Conservation (phyloP, 2,113 vertebrate species). For the Tyto alba region DNA sequence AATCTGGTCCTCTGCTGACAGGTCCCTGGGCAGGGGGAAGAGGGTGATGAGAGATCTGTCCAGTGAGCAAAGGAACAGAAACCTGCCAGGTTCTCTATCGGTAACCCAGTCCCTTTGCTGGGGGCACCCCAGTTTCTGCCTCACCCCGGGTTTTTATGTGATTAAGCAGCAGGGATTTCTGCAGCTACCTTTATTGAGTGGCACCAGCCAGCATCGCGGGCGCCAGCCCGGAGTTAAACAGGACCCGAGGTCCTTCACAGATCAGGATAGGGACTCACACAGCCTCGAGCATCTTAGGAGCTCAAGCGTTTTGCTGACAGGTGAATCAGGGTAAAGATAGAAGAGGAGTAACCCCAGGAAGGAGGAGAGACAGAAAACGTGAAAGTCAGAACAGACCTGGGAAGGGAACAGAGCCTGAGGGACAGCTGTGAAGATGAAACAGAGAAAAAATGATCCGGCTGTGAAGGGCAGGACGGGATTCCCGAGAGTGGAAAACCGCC, state of each 20-base stretch:
- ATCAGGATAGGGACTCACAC: not conserved
- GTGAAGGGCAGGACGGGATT: not conserved
- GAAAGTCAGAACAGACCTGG: not conserved
- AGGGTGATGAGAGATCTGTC: not conserved
- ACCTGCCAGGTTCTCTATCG: rapidly evolving
- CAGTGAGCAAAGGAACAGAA: rapidly evolving
- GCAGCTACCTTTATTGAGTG: not conserved
- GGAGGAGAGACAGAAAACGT: not conserved
- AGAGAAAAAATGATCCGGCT: not conserved
- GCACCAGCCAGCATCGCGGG: not conserved
- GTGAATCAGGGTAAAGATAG: not conserved
- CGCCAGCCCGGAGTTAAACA: not conserved
- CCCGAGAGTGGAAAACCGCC: rapidly evolving
- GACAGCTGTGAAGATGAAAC: not conserved
- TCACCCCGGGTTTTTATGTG: rapidly evolving
- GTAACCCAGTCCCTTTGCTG: too few relatives aligned
- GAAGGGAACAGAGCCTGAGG: not conserved
- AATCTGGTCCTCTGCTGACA: constrained; percentile 93
- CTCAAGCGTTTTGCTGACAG: not conserved
- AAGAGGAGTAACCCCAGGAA: not conserved
- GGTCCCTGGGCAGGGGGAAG: constrained; percentile 69
- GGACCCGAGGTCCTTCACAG: not conserved
- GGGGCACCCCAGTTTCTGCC: not conserved
- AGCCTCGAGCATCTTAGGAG: rapidly evolving
- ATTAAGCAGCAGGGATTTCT: not conserved